Base-by-base conservation (phyloP, 2,797 vertebrate species). In the Etheostoma nigrum region DNA sequence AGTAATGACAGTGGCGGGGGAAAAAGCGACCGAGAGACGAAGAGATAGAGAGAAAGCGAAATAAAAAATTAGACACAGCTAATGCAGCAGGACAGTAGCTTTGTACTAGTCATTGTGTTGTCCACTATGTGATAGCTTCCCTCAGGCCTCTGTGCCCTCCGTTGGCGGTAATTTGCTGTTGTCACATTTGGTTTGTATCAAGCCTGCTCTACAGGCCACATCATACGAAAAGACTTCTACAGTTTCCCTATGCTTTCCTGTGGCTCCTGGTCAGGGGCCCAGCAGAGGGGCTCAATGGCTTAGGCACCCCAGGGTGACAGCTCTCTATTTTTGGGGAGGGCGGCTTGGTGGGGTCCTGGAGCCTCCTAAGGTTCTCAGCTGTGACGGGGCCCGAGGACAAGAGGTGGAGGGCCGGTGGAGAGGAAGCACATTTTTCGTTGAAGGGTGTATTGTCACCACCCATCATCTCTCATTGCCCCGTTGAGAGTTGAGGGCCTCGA, bases 361-460 rank as follows among this genome's bases (percentile, higher is more conserved):
- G 82, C 63, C 73, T 69, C 74, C 66, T 27, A 79, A 78, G 87
- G 79, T 93, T 93, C 91, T 90, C 88, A 89, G 83, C 89, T 88
- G 88, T 66, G 81, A 84, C 81, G 87, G 76, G 78, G 82, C 74
- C 76, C 67, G 48, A 58, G 76, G 79, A 85, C 67, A 78, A 68
- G 78, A 88, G 76, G 72, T 86, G 83, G 79, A 82, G 81, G 88
- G 86, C 82, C 84, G 74, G 75, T 67, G 87, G 87, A 87, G 84
- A 89, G 83, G 86, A 86, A 78, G 86, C 65, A 19, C 89, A 86
- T 91, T 89, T 93, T 90, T 91, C 11, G 67, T 82, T 90, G 89
- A 92, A 86, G 85, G 90, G 81, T 81, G 90, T 76, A 93, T 94
- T 95, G 93, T 95, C 93, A 93, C 86, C 93, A 92, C 87, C 92